Evolutionary conservation across 2,797 vertebrate genomes (phyloP).

Genomic region (Crenichthys baileyi): DNA sequence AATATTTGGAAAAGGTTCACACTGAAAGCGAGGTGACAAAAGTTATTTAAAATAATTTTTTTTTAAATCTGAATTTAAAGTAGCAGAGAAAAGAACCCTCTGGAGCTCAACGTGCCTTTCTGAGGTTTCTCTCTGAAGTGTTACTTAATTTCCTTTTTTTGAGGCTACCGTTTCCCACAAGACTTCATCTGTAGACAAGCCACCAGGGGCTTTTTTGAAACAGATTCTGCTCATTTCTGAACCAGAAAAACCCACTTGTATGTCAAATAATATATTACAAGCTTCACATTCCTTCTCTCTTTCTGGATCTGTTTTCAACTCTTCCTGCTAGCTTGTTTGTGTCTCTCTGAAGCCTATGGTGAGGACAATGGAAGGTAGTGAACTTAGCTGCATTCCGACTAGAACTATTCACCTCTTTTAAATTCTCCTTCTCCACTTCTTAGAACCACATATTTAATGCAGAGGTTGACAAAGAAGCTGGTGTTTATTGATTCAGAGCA

Average conservation of each 20-base stretch:
- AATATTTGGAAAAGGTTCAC: background rate
- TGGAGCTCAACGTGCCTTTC: conserved; percentile 6
- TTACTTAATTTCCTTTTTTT: conserved; percentile 11
- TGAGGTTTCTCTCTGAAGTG: conserved; percentile 8
- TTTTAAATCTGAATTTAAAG: background rate
- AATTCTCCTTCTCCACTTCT: background rate
- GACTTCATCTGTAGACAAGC: conserved; percentile 26
- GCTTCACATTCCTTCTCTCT: background rate
- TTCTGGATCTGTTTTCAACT: background rate
- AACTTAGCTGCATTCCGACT: too few species aligned
- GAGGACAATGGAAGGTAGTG: background rate
- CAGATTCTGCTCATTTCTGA: conserved; percentile 27
- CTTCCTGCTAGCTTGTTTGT: background rate
- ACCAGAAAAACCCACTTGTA: conserved; percentile 22
- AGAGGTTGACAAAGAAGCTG: background rate
- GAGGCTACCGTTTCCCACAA: conserved; percentile 23
- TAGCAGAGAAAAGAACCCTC: background rate
- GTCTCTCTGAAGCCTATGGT: too few species aligned
- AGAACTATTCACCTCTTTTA: background rate
- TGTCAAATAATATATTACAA: conserved; percentile 22
- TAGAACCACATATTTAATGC: background rate
- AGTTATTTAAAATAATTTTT: background rate
- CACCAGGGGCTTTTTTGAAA: conserved; percentile 15
- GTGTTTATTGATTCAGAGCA: background rate
- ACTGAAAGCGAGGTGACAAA: background rate